Evolutionary conservation across 2,113 vertebrate species (phyloP).

Genomic region (Nibea coibor): DNA sequence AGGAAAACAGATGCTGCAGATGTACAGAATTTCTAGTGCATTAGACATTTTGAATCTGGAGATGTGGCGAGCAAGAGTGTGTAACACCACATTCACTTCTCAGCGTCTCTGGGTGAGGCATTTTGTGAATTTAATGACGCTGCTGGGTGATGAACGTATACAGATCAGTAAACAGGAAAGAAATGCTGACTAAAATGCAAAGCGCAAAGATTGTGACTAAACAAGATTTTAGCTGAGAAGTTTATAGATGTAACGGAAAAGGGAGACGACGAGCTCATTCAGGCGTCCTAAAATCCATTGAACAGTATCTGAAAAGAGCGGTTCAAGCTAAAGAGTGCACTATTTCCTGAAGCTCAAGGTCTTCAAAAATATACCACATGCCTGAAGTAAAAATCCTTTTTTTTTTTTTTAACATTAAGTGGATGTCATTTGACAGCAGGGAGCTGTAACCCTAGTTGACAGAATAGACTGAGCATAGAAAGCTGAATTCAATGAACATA

Average conservation of each 20-base stretch:
- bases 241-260: neutral
- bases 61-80: neutral
- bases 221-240: neutral
- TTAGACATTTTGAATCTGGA: neutral
- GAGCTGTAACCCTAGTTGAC: neutral
- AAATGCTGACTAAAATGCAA: slow-evolving; percentile 8
- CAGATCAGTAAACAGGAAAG: slow-evolving; percentile 19
- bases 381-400: neutral
- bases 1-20: neutral
- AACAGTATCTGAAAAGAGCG: neutral
- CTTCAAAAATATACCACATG: neutral
- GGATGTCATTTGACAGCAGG: slow-evolving; percentile 13
- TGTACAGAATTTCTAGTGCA: neutral
- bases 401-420: neutral
- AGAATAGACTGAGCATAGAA: neutral
- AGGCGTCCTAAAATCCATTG: slow-evolving; percentile 8
- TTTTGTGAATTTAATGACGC: neutral
- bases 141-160: neutral
- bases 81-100: neutral
- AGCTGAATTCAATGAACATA: neutral
- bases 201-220: neutral
- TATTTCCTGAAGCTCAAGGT: slow-evolving; percentile 1
- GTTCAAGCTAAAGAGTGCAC: neutral
- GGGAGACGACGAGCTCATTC: neutral
- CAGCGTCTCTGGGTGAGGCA: neutral